Percentiles rank a stretch among this genome's conserved stretches.
phyloP scores from a whole-genome alignment of 1,140 invertebrate species.

The Drosophila hydei region DNA sequence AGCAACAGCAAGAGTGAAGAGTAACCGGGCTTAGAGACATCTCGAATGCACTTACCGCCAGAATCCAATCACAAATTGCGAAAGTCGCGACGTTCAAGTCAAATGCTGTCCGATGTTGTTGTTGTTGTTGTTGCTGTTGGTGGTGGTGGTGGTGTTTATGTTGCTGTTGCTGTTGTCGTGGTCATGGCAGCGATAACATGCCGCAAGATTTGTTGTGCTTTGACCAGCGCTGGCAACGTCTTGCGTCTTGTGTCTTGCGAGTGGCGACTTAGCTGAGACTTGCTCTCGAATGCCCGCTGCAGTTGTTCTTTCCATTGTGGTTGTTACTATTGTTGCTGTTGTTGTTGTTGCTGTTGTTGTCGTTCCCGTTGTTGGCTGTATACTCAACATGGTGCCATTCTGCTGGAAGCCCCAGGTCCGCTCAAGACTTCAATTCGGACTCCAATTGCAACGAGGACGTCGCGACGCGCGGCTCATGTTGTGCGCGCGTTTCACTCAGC shows the following conservation, averaged over 20 bases:
- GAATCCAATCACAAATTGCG: slow-evolving; percentile 64
- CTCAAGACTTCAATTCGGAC: slow-evolving; percentile 34
- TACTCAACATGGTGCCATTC: slow-evolving; percentile 60
- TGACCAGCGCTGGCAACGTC: slow-evolving; percentile 44
- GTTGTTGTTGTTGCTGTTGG: slow-evolving; percentile 26
- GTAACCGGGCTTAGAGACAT: slow-evolving; percentile 21
- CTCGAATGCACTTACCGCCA: slow-evolving; percentile 40
- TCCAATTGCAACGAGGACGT: not conserved
- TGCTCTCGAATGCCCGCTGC: slow-evolving; percentile 35
- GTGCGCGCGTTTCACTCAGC: slow-evolving; percentile 80
- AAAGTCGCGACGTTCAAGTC: slow-evolving; percentile 49
- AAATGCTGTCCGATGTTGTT: slow-evolving; percentile 26
- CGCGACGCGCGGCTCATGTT: slow-evolving; percentile 58
- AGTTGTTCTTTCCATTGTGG: slow-evolving; percentile 16
- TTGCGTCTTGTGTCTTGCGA: too few species aligned
- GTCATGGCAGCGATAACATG: slow-evolving; percentile 62
- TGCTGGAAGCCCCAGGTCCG: slow-evolving; percentile 30
- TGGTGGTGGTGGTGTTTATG: slow-evolving; percentile 28
- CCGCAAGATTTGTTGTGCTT: slow-evolving; percentile 60
- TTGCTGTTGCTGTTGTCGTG: slow-evolving; percentile 50
- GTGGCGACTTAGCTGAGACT: slow-evolving; percentile 25
- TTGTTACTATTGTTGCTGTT: slow-evolving; percentile 23
- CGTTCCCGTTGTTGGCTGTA: slow-evolving; percentile 41
- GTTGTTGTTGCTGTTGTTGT: slow-evolving; percentile 28
- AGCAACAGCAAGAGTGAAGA: not conserved